A percentile compares a stretch with the other conserved stretches of the same genome.
Evolutionary conservation across 1,140 invertebrate genomes (phyloP).

Genomic region (Diploscapter pachys): DNA sequence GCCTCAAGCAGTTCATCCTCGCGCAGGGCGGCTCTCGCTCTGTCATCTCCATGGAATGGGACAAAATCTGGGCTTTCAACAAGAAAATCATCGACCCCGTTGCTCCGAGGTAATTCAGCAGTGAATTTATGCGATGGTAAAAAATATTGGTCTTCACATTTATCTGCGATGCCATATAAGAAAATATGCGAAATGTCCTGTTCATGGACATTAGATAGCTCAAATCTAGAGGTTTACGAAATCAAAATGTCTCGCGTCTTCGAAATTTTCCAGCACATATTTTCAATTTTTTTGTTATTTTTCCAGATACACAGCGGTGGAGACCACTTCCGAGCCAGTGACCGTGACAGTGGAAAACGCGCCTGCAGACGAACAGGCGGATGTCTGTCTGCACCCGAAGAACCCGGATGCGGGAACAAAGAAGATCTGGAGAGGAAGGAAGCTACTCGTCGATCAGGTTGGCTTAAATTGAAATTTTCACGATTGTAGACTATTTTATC

Average conservation of each 20-base stretch:
- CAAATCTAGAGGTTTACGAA: not conserved
- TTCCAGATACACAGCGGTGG: not conserved
- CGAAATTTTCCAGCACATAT: too few species aligned
- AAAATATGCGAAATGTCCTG: not conserved
- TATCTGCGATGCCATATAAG: too few species aligned
- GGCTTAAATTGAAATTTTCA: too few species aligned
- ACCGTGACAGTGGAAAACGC: not conserved
- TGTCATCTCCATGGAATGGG: conserved; percentile 99
- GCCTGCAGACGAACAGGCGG: not conserved
- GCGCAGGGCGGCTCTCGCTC: conserved; percentile 90
- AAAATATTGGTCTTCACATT: not conserved
- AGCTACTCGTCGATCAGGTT: conserved; percentile 61
- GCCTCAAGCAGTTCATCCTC: conserved; percentile 91
- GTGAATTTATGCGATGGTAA: too few species aligned
- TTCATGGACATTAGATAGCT: not conserved
- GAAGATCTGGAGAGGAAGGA: conserved; percentile 71
- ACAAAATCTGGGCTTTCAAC: conserved; percentile 99
- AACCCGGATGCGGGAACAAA: conserved; percentile 80
- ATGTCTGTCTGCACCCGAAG: conserved; percentile 36
- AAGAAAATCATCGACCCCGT: conserved; percentile 93
- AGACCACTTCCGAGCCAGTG: not conserved
- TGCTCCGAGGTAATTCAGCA: conserved; percentile 68
- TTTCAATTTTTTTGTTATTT: too few species aligned
- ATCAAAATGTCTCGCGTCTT: not conserved
- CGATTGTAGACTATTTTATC: too few species aligned